Evolutionary conservation across 2,888 invertebrate species (phyloP).

Genomic region (Drosophila mayaguana): DNA sequence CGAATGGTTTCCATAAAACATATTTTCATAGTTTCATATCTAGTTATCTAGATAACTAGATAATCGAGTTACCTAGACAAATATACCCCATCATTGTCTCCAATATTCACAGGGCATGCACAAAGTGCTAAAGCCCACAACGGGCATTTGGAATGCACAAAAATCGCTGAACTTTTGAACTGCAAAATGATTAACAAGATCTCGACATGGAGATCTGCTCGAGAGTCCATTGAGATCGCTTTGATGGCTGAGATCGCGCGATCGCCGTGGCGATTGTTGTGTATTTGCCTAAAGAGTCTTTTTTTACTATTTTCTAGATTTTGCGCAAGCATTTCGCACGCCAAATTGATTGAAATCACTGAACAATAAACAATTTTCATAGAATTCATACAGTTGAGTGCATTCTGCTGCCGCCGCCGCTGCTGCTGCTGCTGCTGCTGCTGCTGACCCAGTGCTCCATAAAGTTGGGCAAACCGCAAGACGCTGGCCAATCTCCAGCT

Average conservation of each 20-base stretch:
- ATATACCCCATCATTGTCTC: background rate
- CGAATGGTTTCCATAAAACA: no score
- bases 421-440: conserved; percentile 1
- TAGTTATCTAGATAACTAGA: no score
- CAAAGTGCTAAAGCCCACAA: conserved; percentile 6
- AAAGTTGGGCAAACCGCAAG: conserved; percentile 43
- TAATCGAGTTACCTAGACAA: no score
- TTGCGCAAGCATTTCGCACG: conserved; percentile 45
- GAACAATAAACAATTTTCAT: conserved; percentile 73
- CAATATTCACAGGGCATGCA: background rate
- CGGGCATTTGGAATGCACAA: conserved; percentile 12
- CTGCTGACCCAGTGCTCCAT: conserved; percentile 72
- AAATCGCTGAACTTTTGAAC: conserved; percentile 69
- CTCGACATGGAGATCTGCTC: conserved; percentile 24
- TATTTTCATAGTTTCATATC: no score
- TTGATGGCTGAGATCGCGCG: conserved; percentile 19
- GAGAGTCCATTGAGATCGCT: conserved; percentile 30
- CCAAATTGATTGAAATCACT: conserved; percentile 74
- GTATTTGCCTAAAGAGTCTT: conserved; percentile 1
- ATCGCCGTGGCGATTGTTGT: conserved; percentile 5
- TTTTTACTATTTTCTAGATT: background rate
- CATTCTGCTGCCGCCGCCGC: conserved; percentile 17
- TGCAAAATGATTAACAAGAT: conserved; percentile 45
- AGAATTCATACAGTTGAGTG: conserved; percentile 73
- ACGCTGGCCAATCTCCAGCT: conserved; percentile 55